Evolutionary conservation across 2,888 invertebrate genomes (phyloP).

Genomic region (Cerastoderma edule): DNA sequence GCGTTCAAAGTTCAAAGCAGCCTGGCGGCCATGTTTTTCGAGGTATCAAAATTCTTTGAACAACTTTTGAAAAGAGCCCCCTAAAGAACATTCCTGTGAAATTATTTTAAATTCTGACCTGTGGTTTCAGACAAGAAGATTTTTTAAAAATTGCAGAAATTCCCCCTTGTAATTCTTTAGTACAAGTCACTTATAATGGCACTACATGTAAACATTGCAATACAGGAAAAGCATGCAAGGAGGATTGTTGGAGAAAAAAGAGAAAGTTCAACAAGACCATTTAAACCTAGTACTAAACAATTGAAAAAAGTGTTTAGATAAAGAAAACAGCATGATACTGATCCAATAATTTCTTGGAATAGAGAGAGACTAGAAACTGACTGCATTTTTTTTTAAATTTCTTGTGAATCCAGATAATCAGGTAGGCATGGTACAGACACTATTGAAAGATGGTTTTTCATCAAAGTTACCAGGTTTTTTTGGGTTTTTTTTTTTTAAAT

Average conservation of each 20-base stretch:
- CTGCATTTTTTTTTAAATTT: not conserved
- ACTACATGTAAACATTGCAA: slow-evolving; percentile 10
- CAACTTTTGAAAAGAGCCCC: too few relatives aligned
- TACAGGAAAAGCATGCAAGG: slow-evolving; percentile 2
- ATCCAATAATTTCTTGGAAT: slow-evolving; percentile 16
- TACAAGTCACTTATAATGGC: too few relatives aligned
- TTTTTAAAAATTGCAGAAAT: too few relatives aligned
- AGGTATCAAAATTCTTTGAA: too few relatives aligned
- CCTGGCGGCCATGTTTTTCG: too few relatives aligned
- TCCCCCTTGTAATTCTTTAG: too few relatives aligned
- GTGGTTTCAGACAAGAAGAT: too few relatives aligned
- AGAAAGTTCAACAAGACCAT: not conserved
- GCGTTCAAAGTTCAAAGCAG: too few relatives aligned
- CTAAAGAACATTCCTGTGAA: too few relatives aligned
- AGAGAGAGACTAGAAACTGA: slow-evolving; percentile 21
- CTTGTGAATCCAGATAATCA: too few relatives aligned
- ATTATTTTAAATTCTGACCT: too few relatives aligned
- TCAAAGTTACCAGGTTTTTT: not conserved
- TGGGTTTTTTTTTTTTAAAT: slow-evolving; percentile 28
- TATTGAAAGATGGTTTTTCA: slow-evolving; percentile 3
- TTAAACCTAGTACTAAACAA: slow-evolving; percentile 16
- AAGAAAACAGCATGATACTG: slow-evolving; percentile 1
- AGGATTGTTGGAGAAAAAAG: not conserved
- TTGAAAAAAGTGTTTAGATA: slow-evolving; percentile 1
- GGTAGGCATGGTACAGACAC: too few relatives aligned